Evolutionary conservation across 1,140 invertebrate species (phyloP), one percentile per base, ranked within the genome.

Genomic region (Parasteatoda tepidariorum): DNA sequence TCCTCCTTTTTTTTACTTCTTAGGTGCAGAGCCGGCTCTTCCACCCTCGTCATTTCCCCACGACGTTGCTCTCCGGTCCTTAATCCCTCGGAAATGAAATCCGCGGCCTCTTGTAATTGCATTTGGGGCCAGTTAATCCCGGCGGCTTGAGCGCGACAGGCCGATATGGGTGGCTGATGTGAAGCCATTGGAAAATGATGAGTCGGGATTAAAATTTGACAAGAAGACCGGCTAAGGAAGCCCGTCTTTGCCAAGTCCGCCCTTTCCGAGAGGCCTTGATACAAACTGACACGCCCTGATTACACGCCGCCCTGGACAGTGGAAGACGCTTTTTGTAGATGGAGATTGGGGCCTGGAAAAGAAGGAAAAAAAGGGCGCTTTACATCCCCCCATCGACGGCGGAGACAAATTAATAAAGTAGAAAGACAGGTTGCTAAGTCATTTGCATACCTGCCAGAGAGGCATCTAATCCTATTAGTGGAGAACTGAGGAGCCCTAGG

Each of bases 331-430:
- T 78, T 76, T 61, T 64, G 34, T 24, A 34, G 66, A 71, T 82
- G 78, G 78, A 82, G 78, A 82, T 82, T 82, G 68, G 33, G 48
- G 64, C 54, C 57, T 24, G 34, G 68, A 34, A 55, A 62, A 64
- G 57, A 73, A 33, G 64, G 59, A 61, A 71, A 82, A 67, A 68
- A 68, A 57, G 15, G 4, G 5, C 31, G 13, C 64, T 48, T n/a
- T 83, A 28, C 62, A 59, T 26, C 48, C 68, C 62, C 78, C 48
- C 54, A 61, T 76, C 70, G 81, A 83, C 55, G 70, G 61, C 81
- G 71, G 83, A 84, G 83, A 84, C 83, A 84, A 84, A 84, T 84
- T 84, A 84, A 84, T 84, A 84, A 84, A 84, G 83, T 84, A 84
- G 71, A 75, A 84, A 70, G 83, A 76, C 83, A 84, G 83, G 83